These are phyloP conservation scores for Pristionchus arcanus DNA, from an alignment of 2,888 invertebrate species.

Conservation along the genomic window DNA sequence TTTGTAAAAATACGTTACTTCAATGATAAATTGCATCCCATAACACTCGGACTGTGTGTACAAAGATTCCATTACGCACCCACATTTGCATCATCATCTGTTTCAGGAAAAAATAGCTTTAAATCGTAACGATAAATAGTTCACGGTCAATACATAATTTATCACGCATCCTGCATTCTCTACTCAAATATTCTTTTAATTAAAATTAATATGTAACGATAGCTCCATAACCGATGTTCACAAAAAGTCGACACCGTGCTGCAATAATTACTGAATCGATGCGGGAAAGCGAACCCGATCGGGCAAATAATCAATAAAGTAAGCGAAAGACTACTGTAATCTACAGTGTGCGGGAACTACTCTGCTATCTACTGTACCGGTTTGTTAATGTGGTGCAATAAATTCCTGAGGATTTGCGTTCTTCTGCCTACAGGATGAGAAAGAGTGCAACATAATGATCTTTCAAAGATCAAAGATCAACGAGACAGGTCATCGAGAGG, in stretches of 20 bases:
- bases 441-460: not conserved
- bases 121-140: too few relatives aligned
- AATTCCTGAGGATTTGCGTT: not conserved
- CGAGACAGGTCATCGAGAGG: not conserved
- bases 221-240: not conserved
- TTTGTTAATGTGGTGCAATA: not conserved
- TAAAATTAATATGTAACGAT: not conserved
- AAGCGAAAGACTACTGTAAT: constrained; percentile 17
- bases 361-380: not conserved
- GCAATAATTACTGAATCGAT: constrained; percentile 26
- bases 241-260: not conserved
- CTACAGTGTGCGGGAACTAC: not conserved
- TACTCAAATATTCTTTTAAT: not conserved
- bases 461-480: not conserved
- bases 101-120: too few relatives aligned
- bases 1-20: too few relatives aligned
- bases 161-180: not conserved
- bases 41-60: too few relatives aligned
- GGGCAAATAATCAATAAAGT: not conserved
- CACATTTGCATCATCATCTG: too few relatives aligned
- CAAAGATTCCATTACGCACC: too few relatives aligned
- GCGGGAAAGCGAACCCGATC: constrained; percentile 10
- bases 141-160: not conserved
- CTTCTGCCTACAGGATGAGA: not conserved
- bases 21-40: too few relatives aligned